Percentiles rank a stretch among this genome's conserved stretches.
phyloP scores from a whole-genome alignment of 1,140 invertebrate genomes.

The Aphelenchoides fujianensis region DNA sequence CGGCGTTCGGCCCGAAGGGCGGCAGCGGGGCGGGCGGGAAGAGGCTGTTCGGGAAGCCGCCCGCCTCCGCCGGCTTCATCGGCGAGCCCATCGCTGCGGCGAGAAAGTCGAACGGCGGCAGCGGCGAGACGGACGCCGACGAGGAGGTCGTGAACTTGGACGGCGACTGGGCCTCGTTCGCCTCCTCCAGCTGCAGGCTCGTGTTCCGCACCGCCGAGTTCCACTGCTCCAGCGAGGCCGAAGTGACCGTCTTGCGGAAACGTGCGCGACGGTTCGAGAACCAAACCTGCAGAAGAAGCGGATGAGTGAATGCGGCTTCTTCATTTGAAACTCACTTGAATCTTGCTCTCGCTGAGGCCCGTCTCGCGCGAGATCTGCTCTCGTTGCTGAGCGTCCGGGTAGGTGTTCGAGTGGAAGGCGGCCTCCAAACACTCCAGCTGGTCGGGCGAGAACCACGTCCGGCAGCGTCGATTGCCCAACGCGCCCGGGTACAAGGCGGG shows the following conservation, averaged over 20 bases:
- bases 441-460: slow-evolving; percentile 97
- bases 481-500: neutral
- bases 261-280: slow-evolving; percentile 55
- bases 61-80: neutral
- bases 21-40: neutral
- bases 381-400: slow-evolving; percentile 52
- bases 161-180: neutral
- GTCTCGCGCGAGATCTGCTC: slow-evolving; percentile 48
- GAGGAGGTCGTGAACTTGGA: neutral
- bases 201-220: neutral
- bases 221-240: slow-evolving; percentile 18
- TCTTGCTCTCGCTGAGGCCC: slow-evolving; percentile 49
- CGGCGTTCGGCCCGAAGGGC: neutral
- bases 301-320: slow-evolving; percentile 9
- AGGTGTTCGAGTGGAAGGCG: slow-evolving; percentile 67
- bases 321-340: slow-evolving; percentile 54
- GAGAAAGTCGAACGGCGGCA: neutral
- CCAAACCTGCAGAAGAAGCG: slow-evolving; percentile 56
- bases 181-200: neutral
- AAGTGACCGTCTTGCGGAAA: slow-evolving; percentile 38
- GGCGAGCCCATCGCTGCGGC: neutral
- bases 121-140: neutral
- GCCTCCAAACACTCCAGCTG: slow-evolving; percentile 98
- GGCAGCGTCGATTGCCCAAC: slow-evolving; percentile 74
- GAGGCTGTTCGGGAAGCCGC: neutral